These are phyloP conservation scores for Acromyrmex charruanus DNA, from an alignment of 1,140 invertebrate genomes.

Conservation along the genomic window DNA sequence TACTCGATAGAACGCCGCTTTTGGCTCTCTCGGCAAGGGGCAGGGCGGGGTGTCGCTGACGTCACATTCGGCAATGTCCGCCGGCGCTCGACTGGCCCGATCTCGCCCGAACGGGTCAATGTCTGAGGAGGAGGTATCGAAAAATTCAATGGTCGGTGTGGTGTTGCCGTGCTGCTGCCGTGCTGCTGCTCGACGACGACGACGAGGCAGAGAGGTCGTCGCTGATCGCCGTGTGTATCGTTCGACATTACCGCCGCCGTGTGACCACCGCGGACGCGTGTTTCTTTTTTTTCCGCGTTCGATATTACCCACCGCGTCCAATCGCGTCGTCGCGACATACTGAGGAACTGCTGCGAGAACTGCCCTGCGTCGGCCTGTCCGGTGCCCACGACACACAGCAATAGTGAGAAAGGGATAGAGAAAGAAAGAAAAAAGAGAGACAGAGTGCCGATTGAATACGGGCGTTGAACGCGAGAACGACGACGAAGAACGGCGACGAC, in stretches of 20 bases:
- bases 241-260: slow-evolving; percentile 24
- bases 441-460: slow-evolving; percentile 38
- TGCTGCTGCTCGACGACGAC: slow-evolving; percentile 58
- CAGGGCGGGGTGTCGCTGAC: slow-evolving; percentile 81
- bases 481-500: neutral
- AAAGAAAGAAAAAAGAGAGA: slow-evolving; percentile 36
- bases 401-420: slow-evolving; percentile 57
- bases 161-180: slow-evolving; percentile 74
- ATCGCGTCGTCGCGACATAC: slow-evolving; percentile 58
- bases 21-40: slow-evolving; percentile 53
- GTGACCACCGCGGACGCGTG: slow-evolving; percentile 47
- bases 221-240: slow-evolving; percentile 67
- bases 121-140: slow-evolving; percentile 89
- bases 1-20: neutral
- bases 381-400: slow-evolving; percentile 56
- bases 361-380: slow-evolving; percentile 49
- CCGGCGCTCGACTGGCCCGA: slow-evolving; percentile 86
- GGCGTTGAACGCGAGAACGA: slow-evolving; percentile 32
- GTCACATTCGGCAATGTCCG: slow-evolving; percentile 87
- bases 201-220: slow-evolving; percentile 71
- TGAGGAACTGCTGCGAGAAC: slow-evolving; percentile 56
- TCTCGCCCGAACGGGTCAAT: slow-evolving; percentile 89
- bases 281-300: slow-evolving; percentile 10
- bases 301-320: slow-evolving; percentile 34
- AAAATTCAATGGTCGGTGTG: slow-evolving; percentile 89